Conservation (phyloP, 2,888 invertebrate species). For the Punctoribates punctum region DNA sequence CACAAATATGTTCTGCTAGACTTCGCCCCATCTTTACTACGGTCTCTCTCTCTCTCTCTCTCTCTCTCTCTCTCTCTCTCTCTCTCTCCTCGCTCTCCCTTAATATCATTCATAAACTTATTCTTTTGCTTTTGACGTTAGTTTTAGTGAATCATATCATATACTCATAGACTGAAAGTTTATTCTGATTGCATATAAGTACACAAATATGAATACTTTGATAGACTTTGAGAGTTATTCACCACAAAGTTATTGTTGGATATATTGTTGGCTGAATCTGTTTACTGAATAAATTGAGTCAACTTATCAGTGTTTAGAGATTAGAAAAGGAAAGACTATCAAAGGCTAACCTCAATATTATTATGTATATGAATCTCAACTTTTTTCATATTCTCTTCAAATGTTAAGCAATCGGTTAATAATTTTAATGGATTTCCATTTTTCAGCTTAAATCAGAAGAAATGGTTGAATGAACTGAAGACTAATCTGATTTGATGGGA, state of each 20-base stretch:
- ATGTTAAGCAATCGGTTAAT: neutral
- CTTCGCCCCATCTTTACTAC: too few relatives aligned
- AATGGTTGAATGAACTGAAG: neutral
- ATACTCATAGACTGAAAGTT: neutral
- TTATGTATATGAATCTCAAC: neutral
- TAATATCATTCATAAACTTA: neutral
- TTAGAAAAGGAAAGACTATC: too few relatives aligned
- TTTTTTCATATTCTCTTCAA: too few relatives aligned
- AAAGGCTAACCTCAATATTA: too few relatives aligned
- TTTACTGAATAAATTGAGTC: slow-evolving; percentile 9
- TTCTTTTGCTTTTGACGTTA: slow-evolving; percentile 14
- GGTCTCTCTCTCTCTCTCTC: neutral
- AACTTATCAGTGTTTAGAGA: neutral
- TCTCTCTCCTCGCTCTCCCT: neutral
- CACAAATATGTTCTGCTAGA: slow-evolving; percentile 12
- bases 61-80: neutral
- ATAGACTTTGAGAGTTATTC: neutral
- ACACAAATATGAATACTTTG: neutral
- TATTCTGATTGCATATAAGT: neutral
- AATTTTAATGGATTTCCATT: neutral
- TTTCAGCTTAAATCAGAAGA: neutral
- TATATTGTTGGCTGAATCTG: neutral
- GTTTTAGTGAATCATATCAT: neutral
- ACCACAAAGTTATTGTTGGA: neutral
- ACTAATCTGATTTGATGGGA: neutral